These are phyloP conservation scores for Alca torda DNA, from an alignment of 2,797 vertebrate species.

Conservation along the genomic window DNA sequence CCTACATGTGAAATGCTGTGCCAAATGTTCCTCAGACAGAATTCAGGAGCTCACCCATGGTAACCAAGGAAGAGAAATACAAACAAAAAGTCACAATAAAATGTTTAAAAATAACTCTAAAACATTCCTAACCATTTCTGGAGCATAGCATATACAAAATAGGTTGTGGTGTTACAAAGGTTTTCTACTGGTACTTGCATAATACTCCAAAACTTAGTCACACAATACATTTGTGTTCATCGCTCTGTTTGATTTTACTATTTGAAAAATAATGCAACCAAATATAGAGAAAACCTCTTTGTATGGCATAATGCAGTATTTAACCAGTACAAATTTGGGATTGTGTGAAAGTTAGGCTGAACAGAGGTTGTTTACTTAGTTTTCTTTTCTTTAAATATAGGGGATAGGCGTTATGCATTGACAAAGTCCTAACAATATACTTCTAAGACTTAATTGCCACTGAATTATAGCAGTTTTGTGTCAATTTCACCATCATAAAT, in stretches of 20 bases:
- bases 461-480: neutral
- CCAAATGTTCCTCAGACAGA: neutral
- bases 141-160: conserved; percentile 6
- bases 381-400: neutral
- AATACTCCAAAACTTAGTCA: neutral
- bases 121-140: conserved; percentile 48
- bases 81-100: conserved; percentile 49
- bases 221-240: neutral
- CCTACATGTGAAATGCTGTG: neutral
- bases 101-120: conserved; percentile 54
- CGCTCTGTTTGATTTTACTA: neutral
- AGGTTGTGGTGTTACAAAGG: neutral
- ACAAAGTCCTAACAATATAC: neutral
- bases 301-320: neutral
- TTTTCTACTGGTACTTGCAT: neutral
- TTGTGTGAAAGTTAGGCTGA: neutral
- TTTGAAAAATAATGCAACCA: neutral
- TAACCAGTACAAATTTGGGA: neutral
- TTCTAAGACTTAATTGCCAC: neutral
- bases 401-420: neutral
- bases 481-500: neutral
- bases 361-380: neutral
- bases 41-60: neutral
- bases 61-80: conserved; percentile 22
- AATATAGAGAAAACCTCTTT: neutral